Base-by-base conservation (phyloP, 2,888 invertebrate genomes). In the Nemoura dubitans region DNA sequence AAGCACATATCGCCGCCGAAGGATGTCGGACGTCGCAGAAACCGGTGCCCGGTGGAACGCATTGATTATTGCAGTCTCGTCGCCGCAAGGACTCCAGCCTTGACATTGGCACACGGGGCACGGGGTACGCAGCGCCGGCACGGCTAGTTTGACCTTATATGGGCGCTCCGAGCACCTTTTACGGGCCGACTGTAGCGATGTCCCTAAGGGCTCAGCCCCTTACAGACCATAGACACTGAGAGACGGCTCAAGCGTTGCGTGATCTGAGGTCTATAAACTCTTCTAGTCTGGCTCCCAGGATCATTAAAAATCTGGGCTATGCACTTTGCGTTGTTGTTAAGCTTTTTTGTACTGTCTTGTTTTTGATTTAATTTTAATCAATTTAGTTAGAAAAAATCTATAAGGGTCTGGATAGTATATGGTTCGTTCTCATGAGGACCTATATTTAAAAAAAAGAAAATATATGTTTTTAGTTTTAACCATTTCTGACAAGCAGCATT, bases 21-120 rank as follows among this genome's bases (percentile, higher is more conserved):
- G 59, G 59, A 59, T 59, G 59, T 59, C 14, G 16, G 10, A 59
- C 59, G 59, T 6, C 36, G 36, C 10, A 3, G 36, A 36, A 3
- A 36, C 10, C 36, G 36, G 36, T 6, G 5, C 10, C 36, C 21
- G 59, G 3, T 1, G 21, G 59, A 3, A 10, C 3, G 59, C 59
- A 59, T 59, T 59, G 59, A 59, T 59, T 59, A 59, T 59, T 59
- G 59, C 59, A 59, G 59, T 59, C 59, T 59, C 59, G 59, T 59
- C 36, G 59, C 59, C 6, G 59, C 59, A 59, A 59, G 59, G 21
- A 59, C n/a, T n/a, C n/a, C 36, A 21, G 21, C 59, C 59, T 59
- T 59, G 59, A 59, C 59, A 59, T 59, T 59, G 59, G 59, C 59
- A 21, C 59, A 21, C 21, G 59, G 59, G 16, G 21, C 59, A 21